Base-by-base conservation (phyloP, 2,888 invertebrate genomes). In the Drosophila siamana region DNA sequence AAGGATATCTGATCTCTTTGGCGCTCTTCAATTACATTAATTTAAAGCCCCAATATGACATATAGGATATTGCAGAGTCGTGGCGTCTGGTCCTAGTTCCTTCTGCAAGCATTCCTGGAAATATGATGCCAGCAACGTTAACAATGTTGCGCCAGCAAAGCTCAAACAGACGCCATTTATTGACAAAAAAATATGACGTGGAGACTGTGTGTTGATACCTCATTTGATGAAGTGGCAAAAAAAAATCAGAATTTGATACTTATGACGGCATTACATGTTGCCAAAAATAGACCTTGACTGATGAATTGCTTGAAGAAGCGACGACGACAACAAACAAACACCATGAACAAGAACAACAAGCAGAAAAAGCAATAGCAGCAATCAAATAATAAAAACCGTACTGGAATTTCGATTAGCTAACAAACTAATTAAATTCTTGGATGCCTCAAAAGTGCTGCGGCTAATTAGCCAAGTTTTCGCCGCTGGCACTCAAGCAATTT, bases 221-320 rank as follows among this genome's bases (percentile, higher is more conserved):
- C 69, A 64, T 75, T 66, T 80, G 80, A 61, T 79, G 63, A 80
- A 80, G 74, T 80, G 74, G 61, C 74, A 59, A 48, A 36, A 61
- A 61, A 52, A 54, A 41, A 24, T 43, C 26, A 30, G 26, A 46
- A 52, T 44, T 36, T 38, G 52, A 61, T 59, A 30, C 60, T 69
- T 33, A 46, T 48, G 41, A 56, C 38, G 47, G 41, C 56, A 38
- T 38, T 54, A 22, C 22, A 24, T 30, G 36, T 16, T 15, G 33
- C 15, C 43, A 56, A 51, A 76, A 66, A 81, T 78, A 73, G 51
- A 72, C 61, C n/a, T 61, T 57, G 41, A 52, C 36, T 68, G 65
- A 75, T 64, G 51, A 61, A 38, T 56, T 51, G 59, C 33, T n/a
- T 11, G 33, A 33, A 33, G 5, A 33, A 33, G 33, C 33, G 33